Evolutionary conservation across 2,797 vertebrate species (phyloP), one percentile per base, ranked within the genome.

Genomic region (Protonibea diacanthus): DNA sequence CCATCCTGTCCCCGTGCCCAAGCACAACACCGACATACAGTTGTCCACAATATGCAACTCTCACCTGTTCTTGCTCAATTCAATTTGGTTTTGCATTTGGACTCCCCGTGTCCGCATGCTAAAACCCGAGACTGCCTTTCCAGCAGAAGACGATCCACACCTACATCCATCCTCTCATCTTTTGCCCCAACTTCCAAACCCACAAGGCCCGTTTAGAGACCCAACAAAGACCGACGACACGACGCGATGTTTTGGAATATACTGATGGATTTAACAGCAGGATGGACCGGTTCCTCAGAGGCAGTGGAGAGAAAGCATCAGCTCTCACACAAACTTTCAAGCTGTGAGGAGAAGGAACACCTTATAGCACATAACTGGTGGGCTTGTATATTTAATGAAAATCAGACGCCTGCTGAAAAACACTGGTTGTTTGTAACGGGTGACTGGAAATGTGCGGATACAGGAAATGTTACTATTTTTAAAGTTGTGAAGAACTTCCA

Each of bases 401-500:
- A 86, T 85, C 82, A 51, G 80, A 87, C 80, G n/a, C 86, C 70
- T 53, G 80, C 59, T 64, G 71, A 81, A 67, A 70, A 81, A 73
- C 82, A 59, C 78, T 79, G 78, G 42, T 51, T 8, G 84, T 90
- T 87, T 72, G 60, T 21, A 12, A 57, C 51, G 47, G 70, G 77
- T 23, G 76, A 70, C 82, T 82, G 86, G 68, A 78, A 68, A 48
- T 48, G 84, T 86, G 82, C 20, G 51, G 76, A 86, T 79, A 74
- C 81, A 74, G 75, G 84, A 89, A 91, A 91, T 76, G 85, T 89
- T 89, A 75, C 85, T 88, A 91, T 94, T 95, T 94, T 93, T 92
- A 78, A 94, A 93, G 93, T 92, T 60, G 89, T 91, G 79, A 92
- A 82, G 87, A 94, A 92, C 89, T 93, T 91, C 89, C 86, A 90